phyloP scores from a whole-genome alignment of 2,888 invertebrate species.

The Thera obeliscata region DNA sequence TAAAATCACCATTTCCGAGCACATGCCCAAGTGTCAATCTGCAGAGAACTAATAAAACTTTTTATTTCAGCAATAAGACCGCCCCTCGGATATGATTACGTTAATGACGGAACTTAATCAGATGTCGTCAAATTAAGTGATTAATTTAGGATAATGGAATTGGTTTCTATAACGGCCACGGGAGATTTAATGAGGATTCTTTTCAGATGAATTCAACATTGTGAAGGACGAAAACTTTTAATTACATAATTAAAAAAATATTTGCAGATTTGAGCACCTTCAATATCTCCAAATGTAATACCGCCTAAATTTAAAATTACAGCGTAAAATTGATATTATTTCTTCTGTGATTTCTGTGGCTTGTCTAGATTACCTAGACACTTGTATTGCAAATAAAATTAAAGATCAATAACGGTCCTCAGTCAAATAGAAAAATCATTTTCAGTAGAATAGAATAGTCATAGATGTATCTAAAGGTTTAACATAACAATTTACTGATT shows the following conservation, averaged over 20 bases:
- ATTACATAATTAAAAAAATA: conserved; percentile 6
- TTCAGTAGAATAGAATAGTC: too few relatives aligned
- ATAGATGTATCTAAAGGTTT: too few relatives aligned
- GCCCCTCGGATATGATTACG: conserved; percentile 51
- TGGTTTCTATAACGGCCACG: conserved; percentile 30
- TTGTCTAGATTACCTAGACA: too few relatives aligned
- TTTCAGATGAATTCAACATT: conserved; percentile 15
- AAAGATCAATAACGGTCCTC: too few relatives aligned
- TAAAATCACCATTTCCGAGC: conserved; percentile 28
- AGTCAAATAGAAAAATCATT: too few relatives aligned
- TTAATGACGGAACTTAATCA: conserved; percentile 52
- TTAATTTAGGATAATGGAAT: conserved; percentile 43
- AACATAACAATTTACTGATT: too few relatives aligned
- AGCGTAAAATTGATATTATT: too few relatives aligned
- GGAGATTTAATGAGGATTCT: conserved; percentile 28
- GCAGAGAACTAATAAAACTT: conserved; percentile 47
- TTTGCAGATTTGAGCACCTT: too few relatives aligned
- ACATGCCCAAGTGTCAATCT: conserved; percentile 43
- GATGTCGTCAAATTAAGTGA: conserved; percentile 46
- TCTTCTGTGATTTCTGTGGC: too few relatives aligned
- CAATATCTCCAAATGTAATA: too few relatives aligned
- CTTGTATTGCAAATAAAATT: too few relatives aligned
- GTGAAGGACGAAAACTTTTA: conserved; percentile 7
- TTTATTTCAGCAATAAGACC: conserved; percentile 56
- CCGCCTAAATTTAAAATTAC: too few relatives aligned